phyloP scores from a whole-genome alignment of 1,140 invertebrate genomes.

The Zaprionus capensis region DNA sequence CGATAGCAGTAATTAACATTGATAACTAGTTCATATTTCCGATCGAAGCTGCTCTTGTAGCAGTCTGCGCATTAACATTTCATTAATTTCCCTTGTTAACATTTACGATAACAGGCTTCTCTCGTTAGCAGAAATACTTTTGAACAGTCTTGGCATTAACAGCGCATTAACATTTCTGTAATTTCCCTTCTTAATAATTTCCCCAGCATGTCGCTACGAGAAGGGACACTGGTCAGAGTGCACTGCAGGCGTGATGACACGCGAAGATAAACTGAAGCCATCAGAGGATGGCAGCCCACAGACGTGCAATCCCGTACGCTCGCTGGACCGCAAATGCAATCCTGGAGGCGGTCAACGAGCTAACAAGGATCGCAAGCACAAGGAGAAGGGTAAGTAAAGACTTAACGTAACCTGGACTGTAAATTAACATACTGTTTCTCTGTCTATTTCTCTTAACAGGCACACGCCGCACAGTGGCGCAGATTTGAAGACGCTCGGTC shows the following conservation, averaged over 20 bases:
- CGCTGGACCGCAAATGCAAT: constrained; percentile 87
- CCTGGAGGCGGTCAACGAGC: constrained; percentile 36
- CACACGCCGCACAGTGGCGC: constrained; percentile 43
- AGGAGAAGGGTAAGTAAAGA: constrained; percentile 68
- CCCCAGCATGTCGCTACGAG: constrained; percentile 89
- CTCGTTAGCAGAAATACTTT: too few relatives aligned
- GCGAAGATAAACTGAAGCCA: constrained; percentile 88
- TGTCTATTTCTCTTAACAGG: constrained; percentile 26
- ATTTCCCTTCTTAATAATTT: background rate
- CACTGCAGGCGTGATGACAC: constrained; percentile 87
- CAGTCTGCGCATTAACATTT: too few relatives aligned
- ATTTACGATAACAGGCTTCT: too few relatives aligned
- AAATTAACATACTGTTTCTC: background rate
- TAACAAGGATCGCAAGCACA: constrained; percentile 78
- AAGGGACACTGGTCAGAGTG: constrained; percentile 94
- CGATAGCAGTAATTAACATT: background rate
- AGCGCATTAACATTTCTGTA: background rate
- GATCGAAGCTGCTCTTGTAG: too few relatives aligned
- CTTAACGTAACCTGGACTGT: background rate
- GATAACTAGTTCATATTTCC: background rate
- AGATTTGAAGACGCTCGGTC: constrained; percentile 21
- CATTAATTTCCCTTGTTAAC: too few relatives aligned
- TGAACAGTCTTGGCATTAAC: too few relatives aligned
- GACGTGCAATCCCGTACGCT: constrained; percentile 88
- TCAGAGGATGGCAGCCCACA: constrained; percentile 85